These are phyloP conservation scores for Sylvilagus bachmani DNA, from an alignment of 2,113 vertebrate species.

Conservation along the genomic window DNA sequence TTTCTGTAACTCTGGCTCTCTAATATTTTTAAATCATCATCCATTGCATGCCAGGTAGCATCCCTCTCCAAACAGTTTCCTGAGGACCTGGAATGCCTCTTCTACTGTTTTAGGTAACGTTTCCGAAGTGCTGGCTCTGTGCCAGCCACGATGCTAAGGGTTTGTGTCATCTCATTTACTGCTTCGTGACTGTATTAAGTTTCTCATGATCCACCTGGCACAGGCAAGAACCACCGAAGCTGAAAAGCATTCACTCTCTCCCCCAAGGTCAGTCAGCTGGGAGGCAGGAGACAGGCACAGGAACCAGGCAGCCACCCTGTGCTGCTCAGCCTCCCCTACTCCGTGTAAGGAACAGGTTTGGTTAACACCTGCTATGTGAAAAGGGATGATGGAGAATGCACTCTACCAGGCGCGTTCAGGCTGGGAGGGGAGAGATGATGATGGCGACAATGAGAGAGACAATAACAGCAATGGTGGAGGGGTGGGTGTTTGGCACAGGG, in stretches of 20 bases:
- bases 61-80: constrained; percentile 4
- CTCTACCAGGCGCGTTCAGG: not conserved
- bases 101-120: not conserved
- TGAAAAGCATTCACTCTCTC: not conserved
- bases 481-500: no score
- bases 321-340: not conserved
- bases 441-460: not conserved
- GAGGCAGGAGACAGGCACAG: not conserved
- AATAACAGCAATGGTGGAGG: no score
- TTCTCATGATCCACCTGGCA: not conserved
- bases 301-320: not conserved
- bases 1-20: no score
- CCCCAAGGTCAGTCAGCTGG: not conserved
- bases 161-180: not conserved
- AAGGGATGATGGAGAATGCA: not conserved
- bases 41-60: not conserved
- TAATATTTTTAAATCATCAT: not conserved
- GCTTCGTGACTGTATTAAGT: not conserved
- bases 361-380: not conserved
- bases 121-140: not conserved
- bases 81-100: not conserved
- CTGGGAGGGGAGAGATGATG: not conserved
- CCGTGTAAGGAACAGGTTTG: not conserved
- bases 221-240: not conserved
- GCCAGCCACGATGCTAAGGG: not conserved